phyloP scores from a whole-genome alignment of 2,888 invertebrate genomes.

The Endotricha flammealis region DNA sequence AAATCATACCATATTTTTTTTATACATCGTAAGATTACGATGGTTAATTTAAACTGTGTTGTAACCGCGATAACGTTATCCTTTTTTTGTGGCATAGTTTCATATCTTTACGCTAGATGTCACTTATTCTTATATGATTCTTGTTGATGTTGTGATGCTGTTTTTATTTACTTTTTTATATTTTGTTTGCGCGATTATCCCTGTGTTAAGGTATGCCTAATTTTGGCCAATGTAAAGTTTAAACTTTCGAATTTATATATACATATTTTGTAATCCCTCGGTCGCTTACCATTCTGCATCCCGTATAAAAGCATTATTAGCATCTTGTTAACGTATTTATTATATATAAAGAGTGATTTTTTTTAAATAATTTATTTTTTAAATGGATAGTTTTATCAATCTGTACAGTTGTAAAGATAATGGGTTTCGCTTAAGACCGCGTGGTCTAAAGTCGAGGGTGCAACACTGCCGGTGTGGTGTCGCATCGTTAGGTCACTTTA shows the following conservation, averaged over 20 bases:
- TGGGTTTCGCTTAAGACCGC: conserved; percentile 22
- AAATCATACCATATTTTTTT: too few relatives aligned
- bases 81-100: too few relatives aligned
- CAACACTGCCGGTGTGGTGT: too few relatives aligned
- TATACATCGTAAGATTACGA: too few relatives aligned
- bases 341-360: conserved; percentile 59
- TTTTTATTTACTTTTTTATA: background rate
- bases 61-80: too few relatives aligned
- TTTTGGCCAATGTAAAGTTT: background rate
- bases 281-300: conserved; percentile 15
- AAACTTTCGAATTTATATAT: too few relatives aligned
- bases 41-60: too few relatives aligned
- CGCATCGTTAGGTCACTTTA: too few relatives aligned
- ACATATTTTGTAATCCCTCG: too few relatives aligned
- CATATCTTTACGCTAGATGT: too few relatives aligned
- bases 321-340: conserved; percentile 66
- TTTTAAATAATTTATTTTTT: conserved; percentile 69
- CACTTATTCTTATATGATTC: too few relatives aligned
- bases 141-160: background rate
- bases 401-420: conserved; percentile 34
- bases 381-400: conserved; percentile 49
- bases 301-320: conserved; percentile 45
- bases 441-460: too few relatives aligned
- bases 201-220: background rate
- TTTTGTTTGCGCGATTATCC: background rate